Conservation (phyloP, 2,113 vertebrate genomes). For the Entosphenus tridentatus region DNA sequence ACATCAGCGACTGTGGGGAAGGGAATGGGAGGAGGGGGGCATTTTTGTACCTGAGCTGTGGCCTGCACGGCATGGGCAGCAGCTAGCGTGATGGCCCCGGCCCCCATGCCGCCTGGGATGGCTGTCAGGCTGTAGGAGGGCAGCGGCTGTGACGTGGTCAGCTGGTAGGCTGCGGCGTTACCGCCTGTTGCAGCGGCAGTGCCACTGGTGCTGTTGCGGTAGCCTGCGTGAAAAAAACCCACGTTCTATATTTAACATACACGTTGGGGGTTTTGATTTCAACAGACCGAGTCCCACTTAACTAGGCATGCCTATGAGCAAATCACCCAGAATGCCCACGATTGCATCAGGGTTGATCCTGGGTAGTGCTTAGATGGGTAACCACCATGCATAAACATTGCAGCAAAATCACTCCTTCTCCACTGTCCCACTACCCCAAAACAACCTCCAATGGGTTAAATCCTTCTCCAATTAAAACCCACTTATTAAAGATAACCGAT, state of each 20-base stretch:
- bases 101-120: conserved; percentile 52
- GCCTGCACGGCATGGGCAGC: conserved; percentile 96
- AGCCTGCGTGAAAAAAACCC: conserved; percentile 31
- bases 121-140: conserved; percentile 73
- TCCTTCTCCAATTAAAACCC: too few relatives aligned
- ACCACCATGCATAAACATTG: too few relatives aligned
- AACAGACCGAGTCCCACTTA: too few relatives aligned
- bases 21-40: not conserved
- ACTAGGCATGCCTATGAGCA: too few relatives aligned
- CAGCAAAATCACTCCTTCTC: too few relatives aligned
- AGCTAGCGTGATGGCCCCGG: conserved; percentile 94
- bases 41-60: conserved; percentile 54
- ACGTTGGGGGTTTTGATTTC: not conserved
- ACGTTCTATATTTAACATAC: conserved; percentile 12
- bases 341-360: too few relatives aligned
- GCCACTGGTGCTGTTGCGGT: conserved; percentile 37
- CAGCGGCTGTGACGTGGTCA: conserved; percentile 66
- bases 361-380: too few relatives aligned
- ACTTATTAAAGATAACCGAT: too few relatives aligned
- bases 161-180: conserved; percentile 62
- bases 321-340: too few relatives aligned
- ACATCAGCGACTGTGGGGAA: too few relatives aligned
- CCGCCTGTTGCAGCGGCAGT: conserved; percentile 20
- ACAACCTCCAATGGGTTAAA: too few relatives aligned
- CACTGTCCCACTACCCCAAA: too few relatives aligned